Evolutionary conservation across 2,888 invertebrate genomes (phyloP), one percentile per base, ranked within the genome.

Genomic region (Dioctria rufipes): DNA sequence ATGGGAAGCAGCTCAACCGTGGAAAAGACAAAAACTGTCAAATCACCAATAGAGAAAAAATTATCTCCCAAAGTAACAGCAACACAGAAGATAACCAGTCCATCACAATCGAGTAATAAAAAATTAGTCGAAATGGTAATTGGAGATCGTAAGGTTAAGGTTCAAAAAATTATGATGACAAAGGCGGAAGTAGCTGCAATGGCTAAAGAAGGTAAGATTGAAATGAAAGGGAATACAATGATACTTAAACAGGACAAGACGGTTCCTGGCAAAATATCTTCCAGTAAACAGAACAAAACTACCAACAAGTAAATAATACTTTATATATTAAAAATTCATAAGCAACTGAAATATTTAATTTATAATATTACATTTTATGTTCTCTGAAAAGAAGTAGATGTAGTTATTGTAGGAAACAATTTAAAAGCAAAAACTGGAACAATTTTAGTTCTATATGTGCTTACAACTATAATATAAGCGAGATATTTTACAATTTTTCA

Each of bases 131-230:
- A 89, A 85, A 92, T 91, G 91, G 91, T 91, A 86, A 90, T 92
- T 39, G 93, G 92, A 54, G 91, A 92, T 84, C 92, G 92, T 85
- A 89, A 92, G 58, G 92, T 93, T 0, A 91, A 92, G 84, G 92
- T 93, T 8, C 92, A 93, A 86, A 93, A 92, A 86, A 91, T 93
- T 61, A 91, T 92, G 3, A 91, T 93, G 90, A 92, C 93, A 6
- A 93, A 93, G 87, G 92, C 92, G 0, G 92, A 93, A 86, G 92
- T 93, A 37, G 92, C 92, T 83, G 91, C 91, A 4, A 92, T 93
- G 92, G 91, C 92, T 3, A 92, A 92, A 85, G 90, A 93, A 83
- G 93, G 93, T n/a, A 92, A 92, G 60, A 90, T 92, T 39, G 91
- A 91, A 86, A 90, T 92, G 88, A 92, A 92, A 89, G 92, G 85